These are phyloP conservation scores for Tylochromis polylepis DNA, from an alignment of 2,113 vertebrate species.

Conservation along the genomic window DNA sequence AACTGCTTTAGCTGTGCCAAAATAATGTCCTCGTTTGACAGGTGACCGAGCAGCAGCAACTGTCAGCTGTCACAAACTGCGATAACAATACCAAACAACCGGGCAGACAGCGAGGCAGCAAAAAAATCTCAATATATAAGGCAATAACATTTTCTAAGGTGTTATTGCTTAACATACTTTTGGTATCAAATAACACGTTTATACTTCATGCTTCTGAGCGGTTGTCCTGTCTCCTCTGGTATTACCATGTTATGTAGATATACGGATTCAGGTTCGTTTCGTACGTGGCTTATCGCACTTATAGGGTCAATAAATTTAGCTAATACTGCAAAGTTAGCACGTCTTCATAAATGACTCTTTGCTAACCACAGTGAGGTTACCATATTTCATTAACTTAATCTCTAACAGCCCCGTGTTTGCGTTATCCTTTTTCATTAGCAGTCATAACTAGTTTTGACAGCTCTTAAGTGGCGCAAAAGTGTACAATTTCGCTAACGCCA, in stretches of 20 bases:
- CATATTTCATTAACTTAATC: neutral
- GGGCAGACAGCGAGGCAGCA: neutral
- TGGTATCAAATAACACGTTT: neutral
- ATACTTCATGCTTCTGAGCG: neutral
- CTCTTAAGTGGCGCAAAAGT: neutral
- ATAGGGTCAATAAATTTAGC: neutral
- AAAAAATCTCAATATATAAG: neutral
- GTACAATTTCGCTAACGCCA: fast-evolving
- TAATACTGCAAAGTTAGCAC: neutral
- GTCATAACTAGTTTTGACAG: neutral
- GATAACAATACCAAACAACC: neutral
- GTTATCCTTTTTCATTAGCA: neutral
- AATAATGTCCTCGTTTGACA: neutral
- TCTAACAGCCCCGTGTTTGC: neutral
- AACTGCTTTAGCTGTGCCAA: neutral
- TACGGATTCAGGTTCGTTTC: neutral
- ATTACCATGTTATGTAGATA: neutral
- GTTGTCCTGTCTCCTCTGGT: neutral
- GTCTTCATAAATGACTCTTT: neutral
- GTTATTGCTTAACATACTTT: neutral
- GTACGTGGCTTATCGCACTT: neutral
- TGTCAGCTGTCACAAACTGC: neutral
- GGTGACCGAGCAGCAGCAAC: neutral
- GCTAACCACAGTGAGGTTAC: neutral
- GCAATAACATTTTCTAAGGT: neutral